phyloP scores from a whole-genome alignment of 1,140 invertebrate species.

The Coenobita brevimanus region DNA sequence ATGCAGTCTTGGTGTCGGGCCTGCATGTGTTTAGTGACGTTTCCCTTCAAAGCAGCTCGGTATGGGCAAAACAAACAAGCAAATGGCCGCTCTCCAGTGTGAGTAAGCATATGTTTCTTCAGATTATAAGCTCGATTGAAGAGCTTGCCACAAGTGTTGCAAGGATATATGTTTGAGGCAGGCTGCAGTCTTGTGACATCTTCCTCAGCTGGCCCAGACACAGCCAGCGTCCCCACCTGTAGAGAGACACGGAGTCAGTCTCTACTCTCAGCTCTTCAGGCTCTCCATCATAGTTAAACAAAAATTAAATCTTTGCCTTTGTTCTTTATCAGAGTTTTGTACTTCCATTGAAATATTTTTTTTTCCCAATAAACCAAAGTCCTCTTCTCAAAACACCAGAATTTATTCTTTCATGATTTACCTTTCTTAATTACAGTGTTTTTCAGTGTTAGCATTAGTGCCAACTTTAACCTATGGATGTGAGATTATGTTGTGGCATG shows the following conservation, averaged over 20 bases:
- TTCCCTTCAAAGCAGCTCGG: slow-evolving; percentile 75
- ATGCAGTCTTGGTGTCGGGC: slow-evolving; percentile 39
- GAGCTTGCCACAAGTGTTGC: slow-evolving; percentile 57
- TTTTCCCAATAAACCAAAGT: too few species aligned
- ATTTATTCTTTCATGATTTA: too few species aligned
- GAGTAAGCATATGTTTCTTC: slow-evolving; percentile 75
- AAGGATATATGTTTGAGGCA: slow-evolving; percentile 30
- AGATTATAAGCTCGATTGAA: slow-evolving; percentile 65
- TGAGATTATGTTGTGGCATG: too few species aligned
- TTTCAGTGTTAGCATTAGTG: too few species aligned
- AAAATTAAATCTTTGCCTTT: too few species aligned
- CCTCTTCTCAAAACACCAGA: too few species aligned
- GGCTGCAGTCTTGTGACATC: slow-evolving; percentile 10
- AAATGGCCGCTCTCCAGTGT: slow-evolving; percentile 74
- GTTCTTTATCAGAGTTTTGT: too few species aligned
- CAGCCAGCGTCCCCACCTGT: slow-evolving; percentile 45
- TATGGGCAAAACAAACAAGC: slow-evolving; percentile 77
- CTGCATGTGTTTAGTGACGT: slow-evolving; percentile 64
- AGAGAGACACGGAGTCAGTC: slow-evolving; percentile 44
- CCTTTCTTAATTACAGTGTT: too few species aligned
- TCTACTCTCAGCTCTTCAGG: slow-evolving; percentile 32
- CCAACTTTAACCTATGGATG: too few species aligned
- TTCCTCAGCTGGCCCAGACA: slow-evolving; percentile 33
- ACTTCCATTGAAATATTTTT: too few species aligned
- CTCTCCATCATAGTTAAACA: too few species aligned